Evolutionary conservation across 30 jellyfish, hydroid and myxozoan genomes (phyloP), one percentile per base, ranked within the genome.

Genomic region (Catostylus mosaicus): DNA sequence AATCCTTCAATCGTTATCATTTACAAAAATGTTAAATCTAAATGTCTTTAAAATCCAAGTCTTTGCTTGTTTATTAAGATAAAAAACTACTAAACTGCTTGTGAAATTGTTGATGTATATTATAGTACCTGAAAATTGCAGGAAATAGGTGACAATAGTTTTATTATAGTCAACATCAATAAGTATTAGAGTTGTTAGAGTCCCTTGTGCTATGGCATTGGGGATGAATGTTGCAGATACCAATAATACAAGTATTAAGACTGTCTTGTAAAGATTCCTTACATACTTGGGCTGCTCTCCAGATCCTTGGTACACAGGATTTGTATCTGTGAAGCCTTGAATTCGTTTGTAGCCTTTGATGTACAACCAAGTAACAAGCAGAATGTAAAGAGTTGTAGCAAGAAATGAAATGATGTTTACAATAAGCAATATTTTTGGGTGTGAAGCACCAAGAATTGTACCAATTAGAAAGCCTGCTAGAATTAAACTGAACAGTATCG

Each of bases 201-300:
- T 31, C 34, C 19, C 35, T 11, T 67, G 36, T 33, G 62, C 62
- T 22, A 67, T 9, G 32, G 36, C 32, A 6, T 37, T 14, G 27
- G 79, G 79, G 14, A 67, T 14, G 62, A 8, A 67, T 31, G 61
- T 23, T 23, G 27, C 57, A 16, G 32, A 33, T n/a, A 22, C 37
- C 12, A 32, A 22, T 19, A 67, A 5, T 1, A 67, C 61, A 0
- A 67, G 79, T 45, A 67, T 14, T 10, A 67, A 27, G 16, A 67
- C 61, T 19, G 79, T 67, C 24, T 67, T 67, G 79, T 67, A 67
- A 0, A 67, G 32, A 31, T 23, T 67, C 8, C 16, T 37, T 27
- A 67, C 62, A 34, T 67, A 67, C 19, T 32, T 22, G 16, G 79
- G 79, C 30, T 37, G 62, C 34, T 33, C 62, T 14, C 79, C 79